Evolutionary conservation across 2,797 vertebrate genomes (phyloP).

Genomic region (Labroides dimidiatus): DNA sequence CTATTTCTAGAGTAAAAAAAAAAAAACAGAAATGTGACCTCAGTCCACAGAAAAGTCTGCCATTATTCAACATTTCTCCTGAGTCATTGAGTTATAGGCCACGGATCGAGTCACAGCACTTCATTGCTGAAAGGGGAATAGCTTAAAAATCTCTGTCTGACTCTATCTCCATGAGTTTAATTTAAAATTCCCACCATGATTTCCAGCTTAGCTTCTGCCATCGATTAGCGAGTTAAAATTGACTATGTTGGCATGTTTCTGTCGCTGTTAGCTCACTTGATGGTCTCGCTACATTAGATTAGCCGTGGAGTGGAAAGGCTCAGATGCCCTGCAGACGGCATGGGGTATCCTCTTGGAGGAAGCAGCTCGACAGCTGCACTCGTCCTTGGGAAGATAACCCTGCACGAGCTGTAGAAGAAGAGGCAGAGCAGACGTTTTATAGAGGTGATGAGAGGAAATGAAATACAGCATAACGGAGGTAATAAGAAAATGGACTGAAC

Average conservation of each 20-base stretch:
- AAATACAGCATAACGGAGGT: slow-evolving; percentile 46
- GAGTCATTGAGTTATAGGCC: slow-evolving; percentile 3
- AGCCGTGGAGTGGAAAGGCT: slow-evolving; percentile 70
- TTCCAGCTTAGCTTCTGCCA: slow-evolving; percentile 45
- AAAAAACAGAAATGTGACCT: not conserved
- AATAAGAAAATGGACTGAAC: slow-evolving; percentile 56
- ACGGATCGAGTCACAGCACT: slow-evolving; percentile 4
- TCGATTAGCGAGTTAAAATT: slow-evolving; percentile 54
- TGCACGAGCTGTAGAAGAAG: slow-evolving; percentile 34
- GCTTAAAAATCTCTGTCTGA: slow-evolving; percentile 11
- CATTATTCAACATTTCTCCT: slow-evolving; percentile 21
- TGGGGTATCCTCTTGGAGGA: slow-evolving; percentile 64
- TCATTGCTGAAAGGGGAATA: not conserved
- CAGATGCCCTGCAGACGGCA: slow-evolving; percentile 67
- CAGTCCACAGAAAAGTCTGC: slow-evolving; percentile 16
- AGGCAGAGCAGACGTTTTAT: slow-evolving; percentile 24
- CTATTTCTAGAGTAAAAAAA: not conserved
- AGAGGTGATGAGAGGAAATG: slow-evolving; percentile 48
- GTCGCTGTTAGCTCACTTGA: slow-evolving; percentile 54
- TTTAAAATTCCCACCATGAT: slow-evolving; percentile 37
- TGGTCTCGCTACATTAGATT: slow-evolving; percentile 68
- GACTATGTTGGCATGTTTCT: slow-evolving; percentile 53
- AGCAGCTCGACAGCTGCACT: slow-evolving; percentile 67
- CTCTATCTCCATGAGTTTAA: slow-evolving; percentile 22
- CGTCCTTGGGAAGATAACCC: slow-evolving; percentile 63